Evolutionary conservation across 2,797 vertebrate species (phyloP).

Genomic region (Bradypus variegatus): DNA sequence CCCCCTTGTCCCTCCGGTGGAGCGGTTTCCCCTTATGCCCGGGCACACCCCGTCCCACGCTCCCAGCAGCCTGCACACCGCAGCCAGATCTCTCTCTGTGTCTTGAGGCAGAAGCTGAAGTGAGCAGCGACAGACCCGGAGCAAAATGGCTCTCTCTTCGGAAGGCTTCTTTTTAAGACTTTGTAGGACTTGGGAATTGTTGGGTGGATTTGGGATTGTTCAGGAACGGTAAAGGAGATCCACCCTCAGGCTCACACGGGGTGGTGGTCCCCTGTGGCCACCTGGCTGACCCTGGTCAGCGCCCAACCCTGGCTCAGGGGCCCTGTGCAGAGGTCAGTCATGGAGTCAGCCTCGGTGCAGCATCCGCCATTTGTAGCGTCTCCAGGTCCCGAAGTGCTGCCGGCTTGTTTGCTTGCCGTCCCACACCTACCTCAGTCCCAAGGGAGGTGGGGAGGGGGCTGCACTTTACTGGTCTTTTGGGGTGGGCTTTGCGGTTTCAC

Average conservation of each 20-base stretch:
- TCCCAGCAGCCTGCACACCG: accelerated
- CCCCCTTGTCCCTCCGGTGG: neutral
- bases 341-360: no score
- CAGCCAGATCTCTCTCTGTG: neutral
- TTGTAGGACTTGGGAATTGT: neutral
- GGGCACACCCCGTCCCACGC: neutral
- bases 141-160: neutral
- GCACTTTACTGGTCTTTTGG: neutral
- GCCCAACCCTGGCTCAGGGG: neutral
- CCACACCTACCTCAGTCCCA: neutral
- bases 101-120: neutral
- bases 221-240: neutral
- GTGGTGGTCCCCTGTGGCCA: no score
- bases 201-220: neutral
- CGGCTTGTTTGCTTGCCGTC: neutral
- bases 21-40: no score
- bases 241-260: no score
- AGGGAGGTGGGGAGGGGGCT: neutral
- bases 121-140: accelerated
- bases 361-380: neutral
- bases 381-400: neutral
- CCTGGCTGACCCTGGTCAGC: no score
- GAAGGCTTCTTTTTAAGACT: neutral
- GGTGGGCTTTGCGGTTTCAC: neutral
- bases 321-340: neutral